phyloP scores from a whole-genome alignment of 2,797 vertebrate species.

The Spondyliosoma cantharus region DNA sequence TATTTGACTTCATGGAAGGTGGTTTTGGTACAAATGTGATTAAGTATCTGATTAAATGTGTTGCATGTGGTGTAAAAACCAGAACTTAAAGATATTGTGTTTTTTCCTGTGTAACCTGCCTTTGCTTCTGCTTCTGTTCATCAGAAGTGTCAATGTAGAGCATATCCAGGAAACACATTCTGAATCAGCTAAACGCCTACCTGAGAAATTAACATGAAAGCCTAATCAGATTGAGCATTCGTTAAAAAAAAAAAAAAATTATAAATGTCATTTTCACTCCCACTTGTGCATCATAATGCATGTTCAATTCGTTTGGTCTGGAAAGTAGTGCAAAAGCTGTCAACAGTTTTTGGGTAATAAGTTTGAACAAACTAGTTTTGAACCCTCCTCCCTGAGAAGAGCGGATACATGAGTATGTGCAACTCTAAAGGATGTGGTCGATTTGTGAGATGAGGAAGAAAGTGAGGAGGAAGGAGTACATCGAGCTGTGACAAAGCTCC shows the following conservation, averaged over 20 bases:
- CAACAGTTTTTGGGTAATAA: not conserved
- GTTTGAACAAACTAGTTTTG: not conserved
- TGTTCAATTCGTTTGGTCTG: not conserved
- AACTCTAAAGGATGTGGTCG: slow-evolving; percentile 82
- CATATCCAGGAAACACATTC: slow-evolving; percentile 45
- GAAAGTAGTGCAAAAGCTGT: not conserved
- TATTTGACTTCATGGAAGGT: slow-evolving; percentile 14
- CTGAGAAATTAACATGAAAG: not conserved
- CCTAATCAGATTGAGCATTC: not conserved
- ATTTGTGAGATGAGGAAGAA: slow-evolving; percentile 75
- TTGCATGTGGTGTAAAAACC: not conserved
- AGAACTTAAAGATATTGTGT: not conserved
- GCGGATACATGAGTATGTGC: slow-evolving; percentile 66
- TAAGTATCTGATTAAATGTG: not conserved
- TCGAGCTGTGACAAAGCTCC: slow-evolving; percentile 33
- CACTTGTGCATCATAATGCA: not conserved
- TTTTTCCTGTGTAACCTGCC: slow-evolving; percentile 47
- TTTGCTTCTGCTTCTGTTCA: slow-evolving; percentile 14
- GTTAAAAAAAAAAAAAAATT: not conserved
- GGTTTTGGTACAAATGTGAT: not conserved
- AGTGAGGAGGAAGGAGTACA: slow-evolving; percentile 67
- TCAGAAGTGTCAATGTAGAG: slow-evolving; percentile 44
- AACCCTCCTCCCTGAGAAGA: slow-evolving; percentile 51
- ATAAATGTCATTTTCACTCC: slow-evolving; percentile 26
- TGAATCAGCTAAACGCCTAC: slow-evolving; percentile 30